Evolutionary conservation across 2,888 invertebrate genomes (phyloP).

Genomic region (Ennomos quercinarius): DNA sequence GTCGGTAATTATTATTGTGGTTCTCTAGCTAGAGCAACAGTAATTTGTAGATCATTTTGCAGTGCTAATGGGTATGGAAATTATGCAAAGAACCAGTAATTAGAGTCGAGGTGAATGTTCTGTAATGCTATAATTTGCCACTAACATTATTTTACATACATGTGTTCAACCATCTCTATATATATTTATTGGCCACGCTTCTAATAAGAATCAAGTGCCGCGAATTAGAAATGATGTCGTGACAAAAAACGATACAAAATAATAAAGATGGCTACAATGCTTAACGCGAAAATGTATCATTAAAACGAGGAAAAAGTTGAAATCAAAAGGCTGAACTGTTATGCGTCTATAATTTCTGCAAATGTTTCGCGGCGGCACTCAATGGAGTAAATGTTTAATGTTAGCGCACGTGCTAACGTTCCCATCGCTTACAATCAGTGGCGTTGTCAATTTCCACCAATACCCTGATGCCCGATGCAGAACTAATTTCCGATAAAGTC

Average conservation of each 20-base stretch:
- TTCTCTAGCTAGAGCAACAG: constrained; percentile 66
- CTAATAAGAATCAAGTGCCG: constrained; percentile 25
- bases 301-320: constrained; percentile 52
- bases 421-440: constrained; percentile 71
- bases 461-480: constrained; percentile 70
- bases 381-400: constrained; percentile 70
- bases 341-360: constrained; percentile 65
- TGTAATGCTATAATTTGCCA: constrained; percentile 69
- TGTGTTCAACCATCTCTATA: constrained; percentile 35
- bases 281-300: constrained; percentile 51
- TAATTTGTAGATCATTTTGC: constrained; percentile 79
- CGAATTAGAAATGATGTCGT: constrained; percentile 27
- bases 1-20: constrained; percentile 61
- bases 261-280: constrained; percentile 25
- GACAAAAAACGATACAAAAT: constrained; percentile 21
- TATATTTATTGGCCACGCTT: constrained; percentile 23
- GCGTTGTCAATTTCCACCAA: constrained; percentile 75
- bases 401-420: constrained; percentile 70
- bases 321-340: constrained; percentile 59
- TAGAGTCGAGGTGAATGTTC: constrained; percentile 74
- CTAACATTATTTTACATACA: constrained; percentile 49
- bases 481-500: constrained; percentile 80
- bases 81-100: constrained; percentile 78
- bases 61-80: constrained; percentile 79
- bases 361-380: constrained; percentile 55